Base-by-base conservation (phyloP, 2,113 vertebrate species). In the Sialia sialis region DNA sequence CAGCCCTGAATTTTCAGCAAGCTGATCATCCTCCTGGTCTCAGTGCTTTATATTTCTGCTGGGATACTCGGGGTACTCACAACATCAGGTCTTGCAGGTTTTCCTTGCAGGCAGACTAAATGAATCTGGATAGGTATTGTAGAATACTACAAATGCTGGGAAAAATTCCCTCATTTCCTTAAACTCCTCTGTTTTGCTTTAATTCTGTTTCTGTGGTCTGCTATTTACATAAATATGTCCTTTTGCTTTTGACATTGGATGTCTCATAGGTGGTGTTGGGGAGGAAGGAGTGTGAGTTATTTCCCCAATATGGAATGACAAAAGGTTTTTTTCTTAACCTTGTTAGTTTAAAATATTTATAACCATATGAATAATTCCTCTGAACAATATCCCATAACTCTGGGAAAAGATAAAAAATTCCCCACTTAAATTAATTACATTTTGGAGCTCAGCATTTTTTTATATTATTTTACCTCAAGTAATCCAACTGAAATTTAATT, bases 341-440 rank as follows among this genome's bases (percentile, higher is more conserved):
- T 96, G 58, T 90, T 52, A 78, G 27, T 81, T 91, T 93, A 41
- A 86, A 89, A 92, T 27, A 84, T 94, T 84, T 89, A 78, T 78
- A 78, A 63, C 18, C 44, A 44, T 43, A 48, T 89, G 43, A 96
- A 93, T 76, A 88, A 92, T 93, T 97, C 34, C 48, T 60, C 17
- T 89, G 43, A 77, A 93, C 7, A 54, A 29, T 64, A 68, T 49
- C 39, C 22, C 19, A 4, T 52, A 83, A 64, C 78, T 83, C 22
- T 63, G 10, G 23, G 20, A 66, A 70, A 89, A 68, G 21, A 69
- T 5, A 56, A 70, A 69, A 87, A 63, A 30, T 16, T 12, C 39
- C 32, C 75, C 18, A 60, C n/a, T 94, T 86, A 46, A 83, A 77
- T 90, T 94, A 95, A 94, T 87, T 93, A 80, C 59, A 87, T 91